These are phyloP conservation scores for Asarcornis scutulata DNA, from an alignment of 2,113 vertebrate species.

Conservation along the genomic window DNA sequence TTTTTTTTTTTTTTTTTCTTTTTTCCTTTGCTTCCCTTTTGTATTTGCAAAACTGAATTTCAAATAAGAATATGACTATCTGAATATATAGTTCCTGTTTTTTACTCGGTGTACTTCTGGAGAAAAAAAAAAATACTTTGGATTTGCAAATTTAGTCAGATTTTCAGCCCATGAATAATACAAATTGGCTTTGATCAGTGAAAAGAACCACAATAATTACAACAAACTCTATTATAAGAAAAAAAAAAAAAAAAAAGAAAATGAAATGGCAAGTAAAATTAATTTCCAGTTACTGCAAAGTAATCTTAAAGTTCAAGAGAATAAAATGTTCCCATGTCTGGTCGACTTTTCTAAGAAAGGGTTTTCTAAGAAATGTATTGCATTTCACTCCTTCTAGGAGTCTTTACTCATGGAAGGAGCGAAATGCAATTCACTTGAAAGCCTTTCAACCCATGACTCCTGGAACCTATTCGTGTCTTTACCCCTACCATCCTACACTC, in stretches of 20 bases:
- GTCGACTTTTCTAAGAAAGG: too few relatives aligned
- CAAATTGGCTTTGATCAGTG: background rate
- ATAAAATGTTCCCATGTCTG: background rate
- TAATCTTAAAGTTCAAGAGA: background rate
- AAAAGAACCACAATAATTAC: background rate
- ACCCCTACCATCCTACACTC: background rate
- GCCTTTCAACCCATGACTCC: background rate
- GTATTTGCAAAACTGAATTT: background rate
- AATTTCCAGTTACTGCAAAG: background rate
- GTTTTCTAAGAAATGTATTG: background rate
- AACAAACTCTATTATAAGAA: background rate
- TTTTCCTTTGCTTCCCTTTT: background rate
- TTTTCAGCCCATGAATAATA: background rate
- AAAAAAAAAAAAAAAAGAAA: background rate
- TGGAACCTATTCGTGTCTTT: background rate
- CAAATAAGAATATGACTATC: background rate
- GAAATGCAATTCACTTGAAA: too few relatives aligned
- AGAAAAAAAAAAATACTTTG: background rate
- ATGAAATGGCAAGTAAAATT: background rate
- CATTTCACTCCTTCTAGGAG: background rate
- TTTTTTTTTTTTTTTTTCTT: too few relatives aligned
- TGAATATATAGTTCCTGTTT: background rate
- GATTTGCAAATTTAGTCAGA: background rate
- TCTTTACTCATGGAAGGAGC: background rate
- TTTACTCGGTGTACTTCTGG: background rate